Percentiles rank a stretch among this genome's conserved stretches.
These are phyloP conservation scores for Heterotis niloticus DNA, from an alignment of 2,113 vertebrate species.

Conservation along the genomic window DNA sequence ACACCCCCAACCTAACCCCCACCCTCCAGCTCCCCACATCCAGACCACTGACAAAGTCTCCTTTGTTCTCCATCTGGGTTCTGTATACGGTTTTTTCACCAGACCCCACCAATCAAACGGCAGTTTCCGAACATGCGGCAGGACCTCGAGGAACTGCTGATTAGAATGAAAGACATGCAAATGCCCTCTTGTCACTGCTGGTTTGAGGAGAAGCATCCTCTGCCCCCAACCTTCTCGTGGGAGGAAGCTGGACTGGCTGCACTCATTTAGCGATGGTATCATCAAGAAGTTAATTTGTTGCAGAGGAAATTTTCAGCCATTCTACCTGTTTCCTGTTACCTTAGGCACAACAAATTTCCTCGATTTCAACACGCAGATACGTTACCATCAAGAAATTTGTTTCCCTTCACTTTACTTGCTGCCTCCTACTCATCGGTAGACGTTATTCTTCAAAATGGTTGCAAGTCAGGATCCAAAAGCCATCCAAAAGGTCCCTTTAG, in stretches of 20 bases:
- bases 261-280: conserved; percentile 36
- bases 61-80: conserved; percentile 9
- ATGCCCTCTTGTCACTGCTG: conserved; percentile 30
- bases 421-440: neutral
- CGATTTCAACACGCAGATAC: conserved; percentile 30
- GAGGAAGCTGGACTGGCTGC: conserved; percentile 33
- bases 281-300: conserved; percentile 39
- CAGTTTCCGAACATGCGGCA: neutral
- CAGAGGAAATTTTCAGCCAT: conserved; percentile 26
- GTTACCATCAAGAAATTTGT: conserved; percentile 7
- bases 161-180: conserved; percentile 35
- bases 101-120: conserved; percentile 14
- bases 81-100: neutral
- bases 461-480: conserved; percentile 13
- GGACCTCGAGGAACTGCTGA: conserved; percentile 27
- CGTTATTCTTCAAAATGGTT: conserved; percentile 12
- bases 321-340: conserved; percentile 34
- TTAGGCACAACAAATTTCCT: conserved; percentile 22
- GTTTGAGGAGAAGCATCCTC: conserved; percentile 30
- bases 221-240: conserved; percentile 37
- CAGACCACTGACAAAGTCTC: conserved; percentile 26
- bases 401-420: neutral
- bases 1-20: neutral
- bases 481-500: conserved; percentile 27
- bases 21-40: conserved; percentile 22